Conservation (phyloP, 2,888 invertebrate species). For the Mythimna loreyi region DNA sequence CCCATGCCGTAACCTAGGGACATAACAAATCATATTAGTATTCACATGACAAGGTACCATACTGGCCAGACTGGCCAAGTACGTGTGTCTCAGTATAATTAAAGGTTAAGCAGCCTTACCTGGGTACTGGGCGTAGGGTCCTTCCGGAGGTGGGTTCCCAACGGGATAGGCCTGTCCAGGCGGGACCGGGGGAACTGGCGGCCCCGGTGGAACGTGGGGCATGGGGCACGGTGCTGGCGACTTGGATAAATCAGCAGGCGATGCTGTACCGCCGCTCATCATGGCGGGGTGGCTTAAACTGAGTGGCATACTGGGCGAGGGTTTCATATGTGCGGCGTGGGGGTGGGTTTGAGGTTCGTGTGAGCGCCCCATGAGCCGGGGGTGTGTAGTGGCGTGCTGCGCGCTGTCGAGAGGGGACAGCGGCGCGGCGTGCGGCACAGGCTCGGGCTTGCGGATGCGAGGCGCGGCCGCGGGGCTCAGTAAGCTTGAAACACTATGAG, state of each 20-base stretch:
- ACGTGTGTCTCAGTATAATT: neutral
- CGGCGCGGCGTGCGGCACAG: conserved; percentile 62
- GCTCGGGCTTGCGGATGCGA: conserved; percentile 68
- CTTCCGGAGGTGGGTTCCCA: conserved; percentile 78
- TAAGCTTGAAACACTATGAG: conserved; percentile 87
- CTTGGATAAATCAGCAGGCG: conserved; percentile 67
- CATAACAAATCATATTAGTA: conserved; percentile 10
- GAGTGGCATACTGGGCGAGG: conserved; percentile 64
- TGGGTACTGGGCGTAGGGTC: conserved; percentile 84
- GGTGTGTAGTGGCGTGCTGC: conserved; percentile 24
- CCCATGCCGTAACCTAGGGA: conserved; percentile 84
- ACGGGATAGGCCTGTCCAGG: conserved; percentile 74
- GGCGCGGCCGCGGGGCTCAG: conserved; percentile 71
- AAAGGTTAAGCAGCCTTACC: conserved; percentile 69
- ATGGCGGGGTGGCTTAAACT: conserved; percentile 75
- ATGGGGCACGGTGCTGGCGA: conserved; percentile 65
- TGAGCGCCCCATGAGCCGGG: conserved; percentile 44
- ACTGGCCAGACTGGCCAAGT: neutral
- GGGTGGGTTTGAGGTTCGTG: conserved; percentile 55
- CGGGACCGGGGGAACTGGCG: conserved; percentile 43
- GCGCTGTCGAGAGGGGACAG: conserved; percentile 60
- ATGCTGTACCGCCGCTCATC: conserved; percentile 72
- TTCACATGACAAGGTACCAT: neutral
- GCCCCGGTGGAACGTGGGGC: conserved; percentile 65
- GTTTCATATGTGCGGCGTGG: conserved; percentile 53